These are phyloP conservation scores for Cyclina sinensis DNA, from an alignment of 1,140 invertebrate genomes.

Conservation along the genomic window DNA sequence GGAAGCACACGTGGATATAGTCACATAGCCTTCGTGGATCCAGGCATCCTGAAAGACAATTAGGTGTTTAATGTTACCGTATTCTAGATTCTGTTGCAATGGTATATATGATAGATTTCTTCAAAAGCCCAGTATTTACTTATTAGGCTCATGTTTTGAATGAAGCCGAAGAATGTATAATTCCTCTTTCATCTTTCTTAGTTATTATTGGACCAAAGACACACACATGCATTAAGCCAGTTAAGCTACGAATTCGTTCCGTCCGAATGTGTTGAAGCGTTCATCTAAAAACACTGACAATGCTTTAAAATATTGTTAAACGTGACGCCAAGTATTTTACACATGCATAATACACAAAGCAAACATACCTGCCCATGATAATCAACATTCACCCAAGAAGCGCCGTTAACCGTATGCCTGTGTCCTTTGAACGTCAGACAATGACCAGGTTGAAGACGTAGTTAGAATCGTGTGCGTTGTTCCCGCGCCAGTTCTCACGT, in stretches of 20 bases:
- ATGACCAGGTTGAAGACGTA: constrained; percentile 29
- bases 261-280: no score
- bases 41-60: constrained; percentile 48
- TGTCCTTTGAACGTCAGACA: constrained; percentile 61
- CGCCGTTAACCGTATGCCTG: constrained; percentile 36
- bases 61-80: no score
- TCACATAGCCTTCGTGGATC: constrained; percentile 52
- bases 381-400: constrained; percentile 57
- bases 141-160: no score
- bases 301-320: no score
- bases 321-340: no score
- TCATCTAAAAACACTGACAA: no score
- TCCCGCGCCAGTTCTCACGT: constrained; percentile 50
- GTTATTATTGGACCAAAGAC: no score
- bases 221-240: no score
- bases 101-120: neutral
- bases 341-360: no score
- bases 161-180: no score
- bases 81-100: neutral
- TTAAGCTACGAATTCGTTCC: no score
- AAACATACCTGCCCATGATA: constrained; percentile 58
- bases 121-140: neutral
- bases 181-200: no score
- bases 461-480: constrained; percentile 40
- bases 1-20: neutral